phyloP scores from a whole-genome alignment of 2,888 invertebrate genomes.

The Lucinisca nassula region DNA sequence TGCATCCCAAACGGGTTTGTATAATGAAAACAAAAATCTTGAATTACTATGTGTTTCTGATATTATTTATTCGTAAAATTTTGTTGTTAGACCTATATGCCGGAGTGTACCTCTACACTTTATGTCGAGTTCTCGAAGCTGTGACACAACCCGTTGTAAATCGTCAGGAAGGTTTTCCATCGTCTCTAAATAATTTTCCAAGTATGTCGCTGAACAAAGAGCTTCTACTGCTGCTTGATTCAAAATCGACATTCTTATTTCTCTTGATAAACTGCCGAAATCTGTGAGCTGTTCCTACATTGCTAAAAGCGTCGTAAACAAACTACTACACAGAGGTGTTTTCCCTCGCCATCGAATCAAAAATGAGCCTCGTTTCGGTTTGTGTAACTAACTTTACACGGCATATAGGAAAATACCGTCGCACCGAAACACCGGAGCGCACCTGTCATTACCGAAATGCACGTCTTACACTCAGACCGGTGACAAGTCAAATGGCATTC shows the following conservation, averaged over 20 bases:
- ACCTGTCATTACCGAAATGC: too few relatives aligned
- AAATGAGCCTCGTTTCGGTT: conserved; percentile 67
- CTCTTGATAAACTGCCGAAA: not conserved
- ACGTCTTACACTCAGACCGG: too few relatives aligned
- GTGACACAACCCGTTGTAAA: conserved; percentile 96
- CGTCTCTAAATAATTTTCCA: conserved; percentile 98
- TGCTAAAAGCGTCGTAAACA: conserved; percentile 8
- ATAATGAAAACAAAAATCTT: too few relatives aligned
- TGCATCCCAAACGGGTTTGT: too few relatives aligned
- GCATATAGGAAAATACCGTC: too few relatives aligned
- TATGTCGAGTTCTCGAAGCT: conserved; percentile 97
- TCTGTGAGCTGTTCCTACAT: not conserved
- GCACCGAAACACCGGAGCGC: too few relatives aligned
- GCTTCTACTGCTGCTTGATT: conserved; percentile 95
- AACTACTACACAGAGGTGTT: conserved; percentile 56
- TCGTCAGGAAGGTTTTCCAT: conserved; percentile 99
- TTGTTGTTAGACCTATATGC: too few relatives aligned
- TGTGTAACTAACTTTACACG: conserved; percentile 21
- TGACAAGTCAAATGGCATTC: too few relatives aligned
- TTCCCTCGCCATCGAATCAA: conserved; percentile 71
- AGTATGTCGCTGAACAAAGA: conserved; percentile 96
- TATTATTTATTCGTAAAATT: too few relatives aligned
- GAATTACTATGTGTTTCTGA: too few relatives aligned
- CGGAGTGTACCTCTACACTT: conserved; percentile 86
- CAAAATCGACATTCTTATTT: conserved; percentile 83